Percentiles rank a stretch among this genome's conserved stretches.
These are phyloP conservation scores for Arenaria interpres DNA, from an alignment of 2,113 vertebrate genomes.

Conservation along the genomic window DNA sequence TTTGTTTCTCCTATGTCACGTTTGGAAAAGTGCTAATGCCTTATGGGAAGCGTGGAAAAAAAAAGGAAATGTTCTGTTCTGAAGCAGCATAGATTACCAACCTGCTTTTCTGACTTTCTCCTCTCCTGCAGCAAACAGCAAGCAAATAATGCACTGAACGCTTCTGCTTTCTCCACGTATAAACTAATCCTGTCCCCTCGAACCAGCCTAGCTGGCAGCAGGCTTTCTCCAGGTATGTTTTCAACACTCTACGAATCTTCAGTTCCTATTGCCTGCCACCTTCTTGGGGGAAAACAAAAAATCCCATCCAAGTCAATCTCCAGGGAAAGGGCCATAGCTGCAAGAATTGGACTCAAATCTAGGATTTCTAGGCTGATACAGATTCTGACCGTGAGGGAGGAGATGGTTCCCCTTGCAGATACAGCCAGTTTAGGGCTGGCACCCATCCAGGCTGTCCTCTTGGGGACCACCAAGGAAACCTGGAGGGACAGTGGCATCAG, in stretches of 20 bases:
- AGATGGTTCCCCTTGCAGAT: not conserved
- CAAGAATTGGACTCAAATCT: not conserved
- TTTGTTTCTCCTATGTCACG: not conserved
- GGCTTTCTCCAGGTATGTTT: not conserved
- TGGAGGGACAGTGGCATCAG: too few relatives aligned
- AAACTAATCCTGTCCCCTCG: not conserved
- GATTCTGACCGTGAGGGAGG: too few relatives aligned
- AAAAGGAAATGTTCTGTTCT: not conserved
- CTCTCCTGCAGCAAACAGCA: not conserved
- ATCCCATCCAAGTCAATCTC: rapidly evolving
- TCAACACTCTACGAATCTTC: not conserved
- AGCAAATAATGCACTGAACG: rapidly evolving
- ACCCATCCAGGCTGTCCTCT: not conserved
- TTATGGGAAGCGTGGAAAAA: not conserved
- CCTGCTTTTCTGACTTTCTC: not conserved
- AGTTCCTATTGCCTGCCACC: not conserved
- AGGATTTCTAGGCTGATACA: not conserved
- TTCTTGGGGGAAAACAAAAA: not conserved
- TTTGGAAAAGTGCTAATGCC: not conserved
- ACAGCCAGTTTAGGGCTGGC: not conserved
- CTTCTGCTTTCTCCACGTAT: not conserved
- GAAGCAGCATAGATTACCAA: not conserved
- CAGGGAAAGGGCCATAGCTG: not conserved
- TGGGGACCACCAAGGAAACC: not conserved
- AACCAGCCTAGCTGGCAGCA: not conserved